These are phyloP conservation scores for Machaerirhynchus nigripectus DNA, from an alignment of 2,113 vertebrate genomes.

Conservation along the genomic window DNA sequence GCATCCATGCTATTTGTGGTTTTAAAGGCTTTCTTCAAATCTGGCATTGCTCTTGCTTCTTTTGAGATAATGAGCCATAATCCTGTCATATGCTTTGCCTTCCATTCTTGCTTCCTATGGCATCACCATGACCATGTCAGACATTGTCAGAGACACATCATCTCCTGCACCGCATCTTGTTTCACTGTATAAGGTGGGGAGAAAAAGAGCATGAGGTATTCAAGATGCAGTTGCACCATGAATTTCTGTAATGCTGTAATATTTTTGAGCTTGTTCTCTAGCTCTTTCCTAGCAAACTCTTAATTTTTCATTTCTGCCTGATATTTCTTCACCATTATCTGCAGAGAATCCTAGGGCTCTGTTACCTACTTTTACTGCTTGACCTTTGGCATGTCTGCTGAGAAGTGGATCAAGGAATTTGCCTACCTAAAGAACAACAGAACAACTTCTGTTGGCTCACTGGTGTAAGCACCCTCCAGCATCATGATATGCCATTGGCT, in stretches of 20 bases:
- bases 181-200: not conserved
- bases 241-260: not conserved
- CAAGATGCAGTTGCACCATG: not conserved
- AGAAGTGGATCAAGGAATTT: not conserved
- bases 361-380: not conserved
- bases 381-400: not conserved
- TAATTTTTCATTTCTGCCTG: not conserved
- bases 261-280: not conserved
- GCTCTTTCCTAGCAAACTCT: not conserved
- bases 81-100: not conserved
- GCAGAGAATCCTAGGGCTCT: not conserved
- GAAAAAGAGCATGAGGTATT: not conserved
- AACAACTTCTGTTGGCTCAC: not conserved
- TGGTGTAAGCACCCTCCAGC: not conserved
- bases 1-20: not conserved
- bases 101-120: not conserved
- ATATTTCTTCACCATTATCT: not conserved
- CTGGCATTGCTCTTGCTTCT: not conserved
- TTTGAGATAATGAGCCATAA: not conserved
- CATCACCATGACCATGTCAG: not conserved
- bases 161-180: not conserved
- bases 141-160: not conserved
- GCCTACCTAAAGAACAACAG: not conserved
- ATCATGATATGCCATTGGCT: not conserved
- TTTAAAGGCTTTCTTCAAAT: not conserved